Evolutionary conservation across 2,888 invertebrate genomes (phyloP).

Genomic region (Pachliopta kotzebuea): DNA sequence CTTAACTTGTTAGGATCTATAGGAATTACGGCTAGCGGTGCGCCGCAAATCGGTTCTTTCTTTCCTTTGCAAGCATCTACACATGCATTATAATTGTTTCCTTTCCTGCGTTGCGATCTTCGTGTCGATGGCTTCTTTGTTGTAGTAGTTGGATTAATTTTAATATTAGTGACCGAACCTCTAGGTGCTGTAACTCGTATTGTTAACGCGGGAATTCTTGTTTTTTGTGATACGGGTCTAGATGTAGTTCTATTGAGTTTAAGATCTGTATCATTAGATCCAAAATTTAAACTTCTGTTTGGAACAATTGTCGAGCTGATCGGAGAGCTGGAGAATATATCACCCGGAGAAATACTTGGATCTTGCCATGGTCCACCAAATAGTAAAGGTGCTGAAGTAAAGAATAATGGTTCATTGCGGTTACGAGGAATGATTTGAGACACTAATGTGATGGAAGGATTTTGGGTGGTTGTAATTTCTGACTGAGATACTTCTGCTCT

Average conservation of each 20-base stretch:
- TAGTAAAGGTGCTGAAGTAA: conserved; percentile 23
- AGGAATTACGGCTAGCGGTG: conserved; percentile 50
- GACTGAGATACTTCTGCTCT: not conserved
- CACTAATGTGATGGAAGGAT: not conserved
- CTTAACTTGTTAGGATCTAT: conserved; percentile 61
- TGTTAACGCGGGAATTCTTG: conserved; percentile 40
- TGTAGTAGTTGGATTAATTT: conserved; percentile 50
- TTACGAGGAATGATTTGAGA: not conserved
- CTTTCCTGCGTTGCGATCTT: conserved; percentile 45
- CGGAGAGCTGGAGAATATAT: conserved; percentile 36
- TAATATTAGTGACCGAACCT: conserved; percentile 61
- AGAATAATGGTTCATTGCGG: conserved; percentile 3
- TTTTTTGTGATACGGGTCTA: conserved; percentile 25
- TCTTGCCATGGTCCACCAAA: conserved; percentile 25
- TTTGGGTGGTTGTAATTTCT: conserved; percentile 21
- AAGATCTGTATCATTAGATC: conserved; percentile 2
- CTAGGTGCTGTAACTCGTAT: conserved; percentile 60
- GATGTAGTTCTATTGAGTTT: conserved; percentile 25
- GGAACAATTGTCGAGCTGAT: conserved; percentile 31
- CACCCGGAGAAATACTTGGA: conserved; percentile 32
- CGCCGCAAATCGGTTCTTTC: conserved; percentile 62
- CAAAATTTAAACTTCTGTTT: not conserved
- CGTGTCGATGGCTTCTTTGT: conserved; percentile 46
- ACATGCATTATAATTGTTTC: conserved; percentile 62
- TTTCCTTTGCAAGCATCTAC: conserved; percentile 55